Base-by-base conservation (phyloP, 1,140 invertebrate genomes). In the Protaetia brevitarsis region DNA sequence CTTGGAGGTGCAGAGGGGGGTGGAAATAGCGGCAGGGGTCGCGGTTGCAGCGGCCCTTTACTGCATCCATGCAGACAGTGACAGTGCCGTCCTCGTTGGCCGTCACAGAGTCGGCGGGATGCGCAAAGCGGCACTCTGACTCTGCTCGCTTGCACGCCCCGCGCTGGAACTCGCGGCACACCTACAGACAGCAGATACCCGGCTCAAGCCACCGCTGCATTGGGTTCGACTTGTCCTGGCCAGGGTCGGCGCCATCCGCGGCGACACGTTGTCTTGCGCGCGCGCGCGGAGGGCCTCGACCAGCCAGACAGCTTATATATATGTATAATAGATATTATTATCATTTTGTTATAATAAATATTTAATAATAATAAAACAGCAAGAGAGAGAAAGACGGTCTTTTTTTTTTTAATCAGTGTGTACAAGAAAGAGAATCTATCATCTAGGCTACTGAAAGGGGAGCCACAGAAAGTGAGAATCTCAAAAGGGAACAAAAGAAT, bases 11-110 rank as follows among this genome's bases (percentile, higher is more conserved):
- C 88, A 94, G 89, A 88, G 92, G 92, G 87, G 93, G 93, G 87
- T 95, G 93, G 88, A 94, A 95, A 92, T 95, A 95, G 89, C 92
- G 91, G 90, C 93, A 95, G 86, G 92, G 92, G 85, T 94, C 91
- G 86, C 93, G 92, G 87, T 91, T 89, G 89, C 93, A 95, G 87
- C 93, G 90, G 85, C 93, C 92, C 88, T 96, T 96, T 86, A 96
- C 91, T 87, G 93, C 94, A 88, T 97, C 94, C 94, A 97, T 96
- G 93, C 95, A 97, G 87, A 97, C 94, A 85, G 94, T 96, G 86
- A 96, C 91, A 85, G 90, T 91, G 87, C 94, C 93, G 87, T 95
- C 94, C 84, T 93, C 91, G 85, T 91, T 91, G 86, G 93, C 90
- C 82, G 86, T 91, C 85, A 94, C 91, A 84, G 91, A 89, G 83